Percentiles rank a stretch among this genome's conserved stretches.
Evolutionary conservation across 1,140 invertebrate species (phyloP).

Genomic region (Trachymyrmex septentrionalis): DNA sequence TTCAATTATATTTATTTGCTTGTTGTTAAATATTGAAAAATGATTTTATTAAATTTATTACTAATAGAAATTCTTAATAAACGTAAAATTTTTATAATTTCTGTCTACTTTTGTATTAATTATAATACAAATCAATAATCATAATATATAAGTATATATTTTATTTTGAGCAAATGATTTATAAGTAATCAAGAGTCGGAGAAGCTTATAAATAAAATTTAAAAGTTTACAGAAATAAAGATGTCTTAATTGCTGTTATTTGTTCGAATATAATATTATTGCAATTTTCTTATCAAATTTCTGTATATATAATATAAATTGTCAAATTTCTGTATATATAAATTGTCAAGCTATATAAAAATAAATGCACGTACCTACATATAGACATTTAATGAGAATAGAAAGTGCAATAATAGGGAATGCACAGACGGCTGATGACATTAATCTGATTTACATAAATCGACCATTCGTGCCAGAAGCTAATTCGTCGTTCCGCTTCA

Average conservation of each 20-base stretch:
- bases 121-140: not conserved
- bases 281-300: not conserved
- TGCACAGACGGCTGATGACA: conserved; percentile 64
- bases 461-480: conserved; percentile 69
- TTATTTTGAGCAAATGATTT: not conserved
- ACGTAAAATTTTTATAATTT: not conserved
- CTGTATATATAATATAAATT: conserved; percentile 50
- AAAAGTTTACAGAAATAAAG: not conserved
- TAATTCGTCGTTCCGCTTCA: conserved; percentile 73
- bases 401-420: conserved; percentile 79
- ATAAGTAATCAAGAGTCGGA: not conserved
- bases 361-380: conserved; percentile 76
- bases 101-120: too few relatives aligned
- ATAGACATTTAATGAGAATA: conserved; percentile 27
- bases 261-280: not conserved
- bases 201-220: not conserved
- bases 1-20: not conserved
- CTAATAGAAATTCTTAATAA: not conserved
- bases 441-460: conserved; percentile 83
- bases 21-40: not conserved
- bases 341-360: conserved; percentile 73
- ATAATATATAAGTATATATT: too few relatives aligned
- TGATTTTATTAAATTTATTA: not conserved
- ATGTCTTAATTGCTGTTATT: not conserved
- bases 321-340: conserved; percentile 41